Base-by-base conservation (phyloP, 2,888 invertebrate species). In the Salpingus planirostris region DNA sequence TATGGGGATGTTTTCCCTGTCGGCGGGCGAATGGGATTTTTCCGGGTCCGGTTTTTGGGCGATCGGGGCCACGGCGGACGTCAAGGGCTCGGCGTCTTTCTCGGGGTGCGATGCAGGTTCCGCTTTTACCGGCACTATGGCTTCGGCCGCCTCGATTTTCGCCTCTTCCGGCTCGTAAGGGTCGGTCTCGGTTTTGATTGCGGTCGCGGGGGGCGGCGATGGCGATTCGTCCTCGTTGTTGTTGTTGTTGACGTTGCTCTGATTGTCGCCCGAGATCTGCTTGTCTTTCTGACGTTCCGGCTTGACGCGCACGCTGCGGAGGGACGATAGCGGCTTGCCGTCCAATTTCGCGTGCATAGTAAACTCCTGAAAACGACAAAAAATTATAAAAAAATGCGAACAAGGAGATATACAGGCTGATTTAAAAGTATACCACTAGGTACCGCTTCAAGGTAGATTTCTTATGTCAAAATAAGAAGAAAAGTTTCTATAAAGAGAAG, bases 221-320 rank as follows among this genome's bases (percentile, higher is more conserved):
- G 18, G 18, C 5, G 8, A 6, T 18, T 5, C 5, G 5, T 18
- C 18, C n/a, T n/a, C n/a, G n/a, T 8, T 18, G 6, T 18, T 18
- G 6, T 18, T 18, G 33, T 24, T 29, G 41, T 15, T 27, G 27
- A 10, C 11, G 27, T 44, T 47, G 29, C 44, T 47, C 21, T 42
- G 38, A 24, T 50, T 44, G 13, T 50, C 49, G 42, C 35, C 46
- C 28, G 36, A 29, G 41, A 39, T 29, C 38, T 44, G 46, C 40
- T 54, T 57, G 11, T 62, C 61, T 42, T 59, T 56, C 31, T 60
- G 57, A 11, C 71, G 60, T 42, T 73, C 73, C 0, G 78, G 72
- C 55, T 81, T 81, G 1, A 80, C 79, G 5, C 81, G 64, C 15
- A 81, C 76, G 21, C 77, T 78, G 22, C 81, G 70, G 27, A 74